Conservation (phyloP, 2,888 invertebrate genomes). For the Leucoptera coffeella region DNA sequence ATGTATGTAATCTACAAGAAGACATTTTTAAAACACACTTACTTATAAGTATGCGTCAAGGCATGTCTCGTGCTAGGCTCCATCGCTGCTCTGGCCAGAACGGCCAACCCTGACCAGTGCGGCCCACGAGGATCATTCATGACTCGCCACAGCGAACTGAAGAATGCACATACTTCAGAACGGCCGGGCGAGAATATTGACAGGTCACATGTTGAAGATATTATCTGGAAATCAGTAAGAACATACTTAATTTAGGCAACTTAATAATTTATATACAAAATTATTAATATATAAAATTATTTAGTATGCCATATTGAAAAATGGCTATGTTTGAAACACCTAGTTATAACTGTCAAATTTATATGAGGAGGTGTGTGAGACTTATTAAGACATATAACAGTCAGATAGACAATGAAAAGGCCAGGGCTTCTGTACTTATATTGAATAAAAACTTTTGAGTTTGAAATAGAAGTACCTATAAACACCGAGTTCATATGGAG, state of each 20-base stretch:
- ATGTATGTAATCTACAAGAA: too few relatives aligned
- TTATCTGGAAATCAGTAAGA: constrained; percentile 53
- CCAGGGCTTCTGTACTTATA: too few relatives aligned
- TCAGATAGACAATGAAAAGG: too few relatives aligned
- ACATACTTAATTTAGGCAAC: too few relatives aligned
- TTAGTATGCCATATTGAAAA: background rate
- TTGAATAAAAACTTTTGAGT: too few relatives aligned
- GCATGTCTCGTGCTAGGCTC: constrained; percentile 57
- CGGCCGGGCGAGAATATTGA: constrained; percentile 62
- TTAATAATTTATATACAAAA: too few relatives aligned
- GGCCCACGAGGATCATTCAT: constrained; percentile 54
- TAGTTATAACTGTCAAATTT: too few relatives aligned
- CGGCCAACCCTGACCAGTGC: constrained; percentile 63
- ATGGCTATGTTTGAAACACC: constrained; percentile 9
- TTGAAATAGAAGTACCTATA: too few relatives aligned
- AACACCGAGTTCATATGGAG: too few relatives aligned
- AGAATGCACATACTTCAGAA: constrained; percentile 59
- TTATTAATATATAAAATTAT: too few relatives aligned
- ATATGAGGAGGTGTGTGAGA: too few relatives aligned
- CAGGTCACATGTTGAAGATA: constrained; percentile 58
- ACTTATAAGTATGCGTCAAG: constrained; percentile 62
- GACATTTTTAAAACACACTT: constrained; percentile 10
- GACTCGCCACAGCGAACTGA: constrained; percentile 59
- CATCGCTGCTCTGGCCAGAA: constrained; percentile 55
- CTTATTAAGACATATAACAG: too few relatives aligned